Evolutionary conservation across 2,797 vertebrate genomes (phyloP), one percentile per base, ranked within the genome.

Genomic region (Lycodopsis pacificus): DNA sequence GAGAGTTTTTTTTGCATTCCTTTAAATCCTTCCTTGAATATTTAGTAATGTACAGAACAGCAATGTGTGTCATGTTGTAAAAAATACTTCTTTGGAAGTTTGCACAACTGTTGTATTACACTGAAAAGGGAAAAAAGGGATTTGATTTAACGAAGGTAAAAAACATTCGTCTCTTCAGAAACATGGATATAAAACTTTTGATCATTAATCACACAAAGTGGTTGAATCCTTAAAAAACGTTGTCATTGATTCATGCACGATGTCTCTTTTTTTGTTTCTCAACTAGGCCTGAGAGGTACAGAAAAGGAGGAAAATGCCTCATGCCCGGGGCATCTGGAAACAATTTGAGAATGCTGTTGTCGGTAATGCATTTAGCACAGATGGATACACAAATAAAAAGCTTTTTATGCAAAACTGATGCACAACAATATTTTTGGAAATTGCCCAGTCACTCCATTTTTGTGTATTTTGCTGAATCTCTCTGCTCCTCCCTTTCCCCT

Each of bases 381-480:
- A 91, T 85, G 87, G 85, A 88, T 85, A 84, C 85, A 84, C 88
- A 90, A 88, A 88, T 87, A 75, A 89, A 85, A 82, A 85, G 58
- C 71, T 73, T 76, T 84, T 88, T 84, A 88, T 89, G 83, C 80
- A 80, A 88, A 89, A 82, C 54, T 30, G 68, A 86, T 48, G 62
- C 73, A 73, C 76, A 77, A 38, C 71, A 65, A 59, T 76, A 58
- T 82, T 81, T 70, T 78, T 67, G 38, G 30, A 80, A 87, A 87
- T 65, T 82, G 76, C 73, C 65, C 75, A 81, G 70, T 83, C 79
- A 78, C 74, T 82, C 75, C 53, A 80, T 82, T 66, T 86, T 76
- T 85, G 36, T 38, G 44, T 66, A 8, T 88, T 81, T 86, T 67
- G 57, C 84, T 73, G 73, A 80, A 81, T 84, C 30, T 69, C 1